Conservation (phyloP, 2,797 vertebrate genomes). For the Diceros bicornis region DNA sequence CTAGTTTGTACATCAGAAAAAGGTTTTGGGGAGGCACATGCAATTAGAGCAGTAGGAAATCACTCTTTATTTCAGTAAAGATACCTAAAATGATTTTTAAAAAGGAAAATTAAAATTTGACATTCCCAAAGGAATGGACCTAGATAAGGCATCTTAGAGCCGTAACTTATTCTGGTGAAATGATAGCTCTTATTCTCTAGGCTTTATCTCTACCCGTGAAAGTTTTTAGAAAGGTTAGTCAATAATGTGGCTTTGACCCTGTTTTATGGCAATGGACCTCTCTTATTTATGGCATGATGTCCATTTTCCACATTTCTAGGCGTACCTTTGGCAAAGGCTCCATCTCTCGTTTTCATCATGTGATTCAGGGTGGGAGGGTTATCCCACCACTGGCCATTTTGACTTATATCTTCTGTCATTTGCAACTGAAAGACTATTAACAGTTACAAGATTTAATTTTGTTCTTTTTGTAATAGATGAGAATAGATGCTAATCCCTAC, state of each 20-base stretch:
- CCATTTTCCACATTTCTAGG: not conserved
- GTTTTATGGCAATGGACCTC: not conserved
- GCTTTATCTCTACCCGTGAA: not conserved
- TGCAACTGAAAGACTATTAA: not conserved
- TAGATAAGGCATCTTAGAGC: not conserved
- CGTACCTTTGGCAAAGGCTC: not conserved
- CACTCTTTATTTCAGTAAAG: conserved; percentile 25
- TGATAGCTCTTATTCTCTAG: not conserved
- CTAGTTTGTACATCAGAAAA: conserved; percentile 59
- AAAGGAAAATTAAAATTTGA: conserved; percentile 18
- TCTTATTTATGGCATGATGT: not conserved
- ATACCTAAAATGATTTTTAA: conserved; percentile 14
- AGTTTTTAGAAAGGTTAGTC: conserved; percentile 3
- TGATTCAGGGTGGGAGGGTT: not conserved
- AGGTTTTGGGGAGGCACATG: not conserved
- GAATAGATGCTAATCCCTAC: not conserved
- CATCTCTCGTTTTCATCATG: not conserved
- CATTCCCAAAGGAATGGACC: not conserved
- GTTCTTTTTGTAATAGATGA: not conserved
- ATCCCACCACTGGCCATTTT: not conserved
- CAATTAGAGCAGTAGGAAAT: conserved; percentile 58
- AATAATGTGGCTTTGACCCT: conserved; percentile 10
- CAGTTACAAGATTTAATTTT: not conserved
- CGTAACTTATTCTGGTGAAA: not conserved
- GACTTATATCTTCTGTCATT: not conserved